Evolutionary conservation across 2,888 invertebrate genomes (phyloP).

Genomic region (Catonia carolina): DNA sequence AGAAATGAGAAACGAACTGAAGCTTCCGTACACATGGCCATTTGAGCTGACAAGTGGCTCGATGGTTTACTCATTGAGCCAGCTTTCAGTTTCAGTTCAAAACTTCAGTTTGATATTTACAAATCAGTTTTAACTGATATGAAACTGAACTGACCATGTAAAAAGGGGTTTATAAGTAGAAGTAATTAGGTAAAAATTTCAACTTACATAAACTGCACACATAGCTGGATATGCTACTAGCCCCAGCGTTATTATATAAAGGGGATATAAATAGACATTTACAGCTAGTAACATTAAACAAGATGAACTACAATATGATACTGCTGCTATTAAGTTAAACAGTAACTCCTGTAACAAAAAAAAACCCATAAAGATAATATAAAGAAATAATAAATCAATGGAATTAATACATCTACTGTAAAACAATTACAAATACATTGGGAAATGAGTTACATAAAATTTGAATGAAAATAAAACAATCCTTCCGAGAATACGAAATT

Average conservation of each 20-base stretch:
- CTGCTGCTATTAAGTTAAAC: constrained; percentile 69
- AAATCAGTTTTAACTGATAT: too few relatives aligned
- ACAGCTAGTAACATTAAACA: constrained; percentile 74
- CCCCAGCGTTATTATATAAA: constrained; percentile 66
- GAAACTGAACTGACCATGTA: too few relatives aligned
- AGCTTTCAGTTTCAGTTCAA: too few relatives aligned
- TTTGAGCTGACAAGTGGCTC: too few relatives aligned
- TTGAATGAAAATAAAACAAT: not conserved
- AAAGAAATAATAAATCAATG: too few relatives aligned
- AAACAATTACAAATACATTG: not conserved
- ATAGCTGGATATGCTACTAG: constrained; percentile 80
- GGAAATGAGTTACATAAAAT: not conserved
- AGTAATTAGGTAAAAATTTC: too few relatives aligned
- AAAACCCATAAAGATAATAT: constrained; percentile 22
- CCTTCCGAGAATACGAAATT: too few relatives aligned
- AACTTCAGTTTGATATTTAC: too few relatives aligned
- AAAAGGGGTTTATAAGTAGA: too few relatives aligned
- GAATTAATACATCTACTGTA: constrained; percentile 4
- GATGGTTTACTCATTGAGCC: too few relatives aligned
- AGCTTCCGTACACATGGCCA: too few relatives aligned
- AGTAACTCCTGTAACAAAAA: constrained; percentile 61
- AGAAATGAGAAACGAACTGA: too few relatives aligned
- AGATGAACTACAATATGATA: constrained; percentile 71
- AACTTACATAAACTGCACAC: constrained; percentile 79
- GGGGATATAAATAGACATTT: constrained; percentile 66